A percentile compares a stretch with the other conserved stretches of the same genome.
phyloP scores from a whole-genome alignment of 2,888 invertebrate species.

The Agriopis marginaria region DNA sequence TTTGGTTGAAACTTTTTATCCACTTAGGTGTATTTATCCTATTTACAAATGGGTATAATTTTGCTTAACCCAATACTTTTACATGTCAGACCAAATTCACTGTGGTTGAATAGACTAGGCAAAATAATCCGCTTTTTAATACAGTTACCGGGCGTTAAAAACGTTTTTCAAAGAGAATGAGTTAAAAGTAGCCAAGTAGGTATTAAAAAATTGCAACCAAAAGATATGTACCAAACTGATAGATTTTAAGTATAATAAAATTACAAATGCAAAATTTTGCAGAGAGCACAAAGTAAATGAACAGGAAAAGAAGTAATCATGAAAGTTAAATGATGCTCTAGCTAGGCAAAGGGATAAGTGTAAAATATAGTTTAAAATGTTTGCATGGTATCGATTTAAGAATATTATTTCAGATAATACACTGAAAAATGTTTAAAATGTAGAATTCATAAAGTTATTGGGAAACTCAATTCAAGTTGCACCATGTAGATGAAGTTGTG shows the following conservation, averaged over 20 bases:
- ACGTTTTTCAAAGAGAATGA: neutral
- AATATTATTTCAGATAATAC: neutral
- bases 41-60: too few species aligned
- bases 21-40: too few species aligned
- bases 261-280: neutral
- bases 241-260: slow-evolving; percentile 40
- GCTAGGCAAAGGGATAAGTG: slow-evolving; percentile 1
- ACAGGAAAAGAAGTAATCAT: neutral
- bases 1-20: too few species aligned
- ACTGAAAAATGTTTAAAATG: slow-evolving; percentile 3
- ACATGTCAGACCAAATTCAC: too few species aligned
- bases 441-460: slow-evolving; percentile 7
- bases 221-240: slow-evolving; percentile 78
- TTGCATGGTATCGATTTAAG: neutral
- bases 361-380: neutral
- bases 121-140: neutral
- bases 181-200: neutral
- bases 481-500: slow-evolving; percentile 1
- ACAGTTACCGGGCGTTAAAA: neutral
- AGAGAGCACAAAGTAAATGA: slow-evolving; percentile 7
- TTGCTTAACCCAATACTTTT: too few species aligned
- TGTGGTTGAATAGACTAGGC: too few species aligned
- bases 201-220: slow-evolving; percentile 51
- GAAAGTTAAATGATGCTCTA: neutral
- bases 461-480: slow-evolving; percentile 2